Base-by-base conservation (phyloP, 2,888 invertebrate genomes). In the Pasiphila rectangulata region DNA sequence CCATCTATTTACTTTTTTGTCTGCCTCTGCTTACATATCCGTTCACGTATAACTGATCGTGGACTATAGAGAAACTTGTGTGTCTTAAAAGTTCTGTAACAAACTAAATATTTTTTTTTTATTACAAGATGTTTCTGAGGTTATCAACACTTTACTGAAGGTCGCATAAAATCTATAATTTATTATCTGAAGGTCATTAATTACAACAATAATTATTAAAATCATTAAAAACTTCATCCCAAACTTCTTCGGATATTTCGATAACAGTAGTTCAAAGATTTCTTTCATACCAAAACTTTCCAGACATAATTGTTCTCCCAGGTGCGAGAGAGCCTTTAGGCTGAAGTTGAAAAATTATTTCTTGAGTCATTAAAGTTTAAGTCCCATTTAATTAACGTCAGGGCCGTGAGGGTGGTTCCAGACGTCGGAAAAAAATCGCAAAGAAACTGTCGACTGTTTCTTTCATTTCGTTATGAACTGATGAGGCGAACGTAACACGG, bases 291-390 rank as follows among this genome's bases (percentile, higher is more conserved):
- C 50, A 51, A 65, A 83, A 84, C 77, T 82, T 83, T 56, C 69
- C 80, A 84, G 84, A 84, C 84, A 6, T n/a, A 69, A 65, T 66
- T 66, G 63, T 64, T 71, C 72, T 74, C 73, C 68, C 68, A 67
- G 72, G 74, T 70, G 50, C 54, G 59, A 66, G 67, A 72, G 73
- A 67, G 73, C 75, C 70, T 67, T 62, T 66, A 58, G 54, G 58
- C 56, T 29, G 23, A 61, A 58, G 65, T 57, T 56, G 41, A 67
- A 69, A 78, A 77, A 82, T 75, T 68, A 70, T 61, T 66, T 68
- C 63, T 53, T 62, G 75, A 80, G 74, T 81, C 74, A 76, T 86
- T 83, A 75, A 79, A 83, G 72, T 75, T 73, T 74, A 75, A 80
- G 74, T 66, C 72, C 64, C 58, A 71, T 76, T 78, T 84, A 86